These are phyloP conservation scores for Drosophila tanythrix DNA, from an alignment of 2,888 invertebrate genomes.

Conservation along the genomic window DNA sequence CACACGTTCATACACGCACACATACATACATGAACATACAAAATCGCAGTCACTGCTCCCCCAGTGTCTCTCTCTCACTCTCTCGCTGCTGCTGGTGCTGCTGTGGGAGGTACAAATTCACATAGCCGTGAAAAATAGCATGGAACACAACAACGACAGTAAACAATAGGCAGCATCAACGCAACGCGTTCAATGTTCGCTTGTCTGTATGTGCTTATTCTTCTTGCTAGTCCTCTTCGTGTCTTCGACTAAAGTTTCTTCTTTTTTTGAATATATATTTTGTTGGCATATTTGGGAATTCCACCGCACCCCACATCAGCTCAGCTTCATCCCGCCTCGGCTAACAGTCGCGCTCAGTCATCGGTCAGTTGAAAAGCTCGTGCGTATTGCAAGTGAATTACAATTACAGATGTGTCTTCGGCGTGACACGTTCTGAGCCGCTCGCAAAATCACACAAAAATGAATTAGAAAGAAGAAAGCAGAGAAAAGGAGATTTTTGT, in stretches of 20 bases:
- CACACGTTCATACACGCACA: not conserved
- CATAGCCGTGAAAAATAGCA: slow-evolving; percentile 65
- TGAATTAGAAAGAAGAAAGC: not conserved
- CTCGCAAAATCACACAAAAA: slow-evolving; percentile 3
- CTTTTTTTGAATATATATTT: slow-evolving; percentile 11
- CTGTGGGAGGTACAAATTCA: slow-evolving; percentile 78
- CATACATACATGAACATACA: slow-evolving; percentile 21
- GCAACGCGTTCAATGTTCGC: slow-evolving; percentile 44
- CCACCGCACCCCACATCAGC: not conserved
- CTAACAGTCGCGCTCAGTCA: slow-evolving; percentile 29
- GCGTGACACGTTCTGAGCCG: slow-evolving; percentile 41
- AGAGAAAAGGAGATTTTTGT: not conserved
- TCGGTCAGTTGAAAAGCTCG: slow-evolving; percentile 41
- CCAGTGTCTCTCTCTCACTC: slow-evolving; percentile 58
- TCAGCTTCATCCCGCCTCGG: not conserved
- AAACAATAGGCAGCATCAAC: slow-evolving; percentile 66
- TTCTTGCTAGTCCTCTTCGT: slow-evolving; percentile 18
- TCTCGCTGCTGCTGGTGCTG: slow-evolving; percentile 41
- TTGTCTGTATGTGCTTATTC: slow-evolving; percentile 17
- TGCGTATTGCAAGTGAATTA: slow-evolving; percentile 38
- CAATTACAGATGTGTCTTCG: slow-evolving; percentile 34
- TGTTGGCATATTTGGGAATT: slow-evolving; percentile 39
- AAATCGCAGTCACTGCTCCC: slow-evolving; percentile 55
- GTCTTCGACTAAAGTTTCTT: slow-evolving; percentile 13
- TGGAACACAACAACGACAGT: slow-evolving; percentile 73